These are phyloP conservation scores for Hemaris fuciformis DNA, from an alignment of 2,888 invertebrate species.

Conservation along the genomic window DNA sequence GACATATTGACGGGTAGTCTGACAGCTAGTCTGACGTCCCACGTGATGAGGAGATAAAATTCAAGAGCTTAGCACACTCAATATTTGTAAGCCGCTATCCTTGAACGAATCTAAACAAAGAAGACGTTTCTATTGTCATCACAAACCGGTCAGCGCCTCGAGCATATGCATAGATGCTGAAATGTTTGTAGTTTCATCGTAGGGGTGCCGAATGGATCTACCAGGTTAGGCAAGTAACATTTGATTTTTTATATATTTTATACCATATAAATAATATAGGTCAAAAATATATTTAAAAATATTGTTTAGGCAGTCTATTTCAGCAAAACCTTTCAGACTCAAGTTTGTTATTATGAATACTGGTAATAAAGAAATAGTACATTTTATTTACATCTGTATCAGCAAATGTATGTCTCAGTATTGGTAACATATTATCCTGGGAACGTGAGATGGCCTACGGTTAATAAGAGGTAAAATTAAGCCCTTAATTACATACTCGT, in stretches of 20 bases:
- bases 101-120: slow-evolving; percentile 23
- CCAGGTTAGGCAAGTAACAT: no score
- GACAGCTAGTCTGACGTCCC: slow-evolving; percentile 48
- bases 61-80: slow-evolving; percentile 37
- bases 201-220: background rate
- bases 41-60: slow-evolving; percentile 58
- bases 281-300: no score
- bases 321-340: background rate
- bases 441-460: no score
- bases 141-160: slow-evolving; percentile 10
- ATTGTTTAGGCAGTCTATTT: no score
- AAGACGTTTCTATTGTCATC: slow-evolving; percentile 17
- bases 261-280: no score
- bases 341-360: no score
- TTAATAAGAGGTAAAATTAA: no score
- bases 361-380: no score
- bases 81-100: slow-evolving; percentile 31
- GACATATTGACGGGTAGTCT: slow-evolving; percentile 46
- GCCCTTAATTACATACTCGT: no score
- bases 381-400: background rate
- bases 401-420: no score
- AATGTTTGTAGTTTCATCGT: background rate
- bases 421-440: no score
- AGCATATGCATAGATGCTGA: background rate
- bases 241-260: background rate